These are phyloP conservation scores for Asteroscopus sphinx DNA, from an alignment of 2,888 invertebrate genomes.

Conservation along the genomic window DNA sequence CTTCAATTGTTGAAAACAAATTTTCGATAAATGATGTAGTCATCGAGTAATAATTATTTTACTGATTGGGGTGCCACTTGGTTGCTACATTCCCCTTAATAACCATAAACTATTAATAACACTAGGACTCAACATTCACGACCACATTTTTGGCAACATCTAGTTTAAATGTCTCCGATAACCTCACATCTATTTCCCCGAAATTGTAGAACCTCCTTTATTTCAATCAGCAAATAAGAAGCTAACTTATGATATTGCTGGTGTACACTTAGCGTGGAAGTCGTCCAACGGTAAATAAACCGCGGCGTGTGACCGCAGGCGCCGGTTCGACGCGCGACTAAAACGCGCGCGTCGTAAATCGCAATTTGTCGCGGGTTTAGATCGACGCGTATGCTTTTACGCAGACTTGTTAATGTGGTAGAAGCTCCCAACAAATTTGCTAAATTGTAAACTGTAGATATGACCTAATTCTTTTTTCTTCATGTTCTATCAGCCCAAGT, in stretches of 20 bases:
- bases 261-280: constrained; percentile 51
- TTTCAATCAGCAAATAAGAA: constrained; percentile 57
- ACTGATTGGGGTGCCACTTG: too few relatives aligned
- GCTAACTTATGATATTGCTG: constrained; percentile 47
- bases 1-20: too few relatives aligned
- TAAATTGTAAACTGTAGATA: background rate
- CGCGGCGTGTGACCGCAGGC: constrained; percentile 47
- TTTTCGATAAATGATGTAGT: too few relatives aligned
- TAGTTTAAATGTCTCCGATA: constrained; percentile 8
- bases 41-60: too few relatives aligned
- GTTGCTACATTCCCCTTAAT: too few relatives aligned
- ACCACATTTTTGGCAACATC: constrained; percentile 17
- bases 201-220: constrained; percentile 22
- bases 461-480: too few relatives aligned
- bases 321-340: constrained; percentile 56
- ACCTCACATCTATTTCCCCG: constrained; percentile 12
- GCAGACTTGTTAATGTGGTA: constrained; percentile 54
- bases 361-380: constrained; percentile 64
- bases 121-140: constrained; percentile 1
- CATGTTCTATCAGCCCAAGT: too few relatives aligned
- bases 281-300: constrained; percentile 34
- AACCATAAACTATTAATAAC: too few relatives aligned
- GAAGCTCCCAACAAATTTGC: background rate
- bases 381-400: constrained; percentile 62
- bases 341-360: constrained; percentile 62